phyloP scores from a whole-genome alignment of 2,888 invertebrate genomes.

The Hoplodrina blanda region DNA sequence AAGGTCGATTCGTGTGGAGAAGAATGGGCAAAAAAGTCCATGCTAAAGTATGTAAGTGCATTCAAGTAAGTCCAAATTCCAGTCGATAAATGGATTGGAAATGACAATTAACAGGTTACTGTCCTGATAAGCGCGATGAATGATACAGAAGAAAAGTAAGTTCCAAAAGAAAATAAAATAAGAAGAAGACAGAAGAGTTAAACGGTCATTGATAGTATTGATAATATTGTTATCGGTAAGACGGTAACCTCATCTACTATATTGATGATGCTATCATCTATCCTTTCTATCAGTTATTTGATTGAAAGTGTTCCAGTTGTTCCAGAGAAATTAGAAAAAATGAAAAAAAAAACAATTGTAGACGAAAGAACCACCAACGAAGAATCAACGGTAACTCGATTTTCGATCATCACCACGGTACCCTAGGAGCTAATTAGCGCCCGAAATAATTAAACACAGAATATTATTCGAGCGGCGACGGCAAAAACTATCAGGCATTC shows the following conservation, averaged over 20 bases:
- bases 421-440: slow-evolving; percentile 83
- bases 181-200: no score
- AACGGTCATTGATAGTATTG: neutral
- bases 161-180: neutral
- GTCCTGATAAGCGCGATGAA: neutral
- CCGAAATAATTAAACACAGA: slow-evolving; percentile 83
- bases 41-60: neutral
- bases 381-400: neutral
- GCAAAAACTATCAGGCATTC: slow-evolving; percentile 85
- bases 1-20: no score
- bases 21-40: no score
- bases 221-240: neutral
- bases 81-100: slow-evolving; percentile 24
- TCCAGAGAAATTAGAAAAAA: neutral
- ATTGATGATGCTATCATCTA: neutral
- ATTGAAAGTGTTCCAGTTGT: neutral
- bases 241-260: no score
- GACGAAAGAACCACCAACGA: neutral
- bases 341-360: neutral
- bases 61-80: slow-evolving; percentile 19
- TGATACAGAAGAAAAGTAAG: neutral
- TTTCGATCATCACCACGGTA: slow-evolving; percentile 43
- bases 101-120: slow-evolving; percentile 40
- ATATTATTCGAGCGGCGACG: slow-evolving; percentile 75
- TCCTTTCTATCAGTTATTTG: neutral